phyloP scores from a whole-genome alignment of 2,888 invertebrate species.

The Drosophila infuscata region DNA sequence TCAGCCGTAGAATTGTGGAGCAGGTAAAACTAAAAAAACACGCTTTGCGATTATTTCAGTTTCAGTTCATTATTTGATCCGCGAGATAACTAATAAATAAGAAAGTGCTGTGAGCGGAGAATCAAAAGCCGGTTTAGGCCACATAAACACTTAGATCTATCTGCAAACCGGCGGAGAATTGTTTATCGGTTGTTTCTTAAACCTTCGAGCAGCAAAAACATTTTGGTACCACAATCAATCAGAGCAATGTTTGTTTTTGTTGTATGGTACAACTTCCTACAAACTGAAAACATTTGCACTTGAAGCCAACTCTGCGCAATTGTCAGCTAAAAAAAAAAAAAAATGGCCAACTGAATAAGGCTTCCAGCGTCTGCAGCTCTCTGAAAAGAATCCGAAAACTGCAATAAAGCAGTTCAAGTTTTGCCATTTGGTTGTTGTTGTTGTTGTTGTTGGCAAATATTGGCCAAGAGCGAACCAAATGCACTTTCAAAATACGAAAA shows the following conservation, averaged over 20 bases:
- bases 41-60: slow-evolving; percentile 1
- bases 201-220: neutral
- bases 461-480: slow-evolving; percentile 74
- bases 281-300: slow-evolving; percentile 43
- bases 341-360: slow-evolving; percentile 31
- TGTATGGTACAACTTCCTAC: slow-evolving; percentile 22
- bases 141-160: neutral
- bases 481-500: slow-evolving; percentile 69
- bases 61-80: neutral
- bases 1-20: neutral
- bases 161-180: neutral
- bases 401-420: slow-evolving; percentile 76
- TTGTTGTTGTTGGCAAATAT: slow-evolving; percentile 59
- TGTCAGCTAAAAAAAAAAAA: slow-evolving; percentile 27
- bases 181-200: neutral
- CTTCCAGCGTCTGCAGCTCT: slow-evolving; percentile 32
- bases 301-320: slow-evolving; percentile 37
- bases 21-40: neutral
- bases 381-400: slow-evolving; percentile 57
- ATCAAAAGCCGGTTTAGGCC: neutral
- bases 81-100: neutral
- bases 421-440: slow-evolving; percentile 36
- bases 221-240: slow-evolving; percentile 6
- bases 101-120: slow-evolving; percentile 8
- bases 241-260: neutral